Percentiles rank a stretch among this genome's conserved stretches.
Conservation (phyloP, 2,888 invertebrate species). For the Leptothorax acervorum region DNA sequence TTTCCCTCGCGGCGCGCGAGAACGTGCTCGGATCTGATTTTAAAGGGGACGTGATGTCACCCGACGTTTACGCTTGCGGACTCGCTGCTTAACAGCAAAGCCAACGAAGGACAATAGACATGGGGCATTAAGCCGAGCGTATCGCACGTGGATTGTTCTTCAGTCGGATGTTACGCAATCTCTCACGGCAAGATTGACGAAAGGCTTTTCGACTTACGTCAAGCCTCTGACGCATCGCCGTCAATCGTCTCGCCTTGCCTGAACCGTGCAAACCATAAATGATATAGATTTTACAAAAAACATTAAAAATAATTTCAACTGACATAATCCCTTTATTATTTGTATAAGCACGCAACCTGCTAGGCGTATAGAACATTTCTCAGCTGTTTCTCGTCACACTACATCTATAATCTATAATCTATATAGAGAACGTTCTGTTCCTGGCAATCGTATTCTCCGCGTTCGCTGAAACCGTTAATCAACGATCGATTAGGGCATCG, state of each 20-base stretch:
- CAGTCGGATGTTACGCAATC: slow-evolving; percentile 57
- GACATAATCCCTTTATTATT: not conserved
- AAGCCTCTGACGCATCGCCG: slow-evolving; percentile 2
- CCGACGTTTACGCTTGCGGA: slow-evolving; percentile 61
- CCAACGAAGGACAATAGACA: slow-evolving; percentile 77
- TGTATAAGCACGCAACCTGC: no score
- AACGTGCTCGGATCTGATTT: slow-evolving; percentile 48
- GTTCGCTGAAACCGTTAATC: not conserved
- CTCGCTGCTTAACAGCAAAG: slow-evolving; percentile 59
- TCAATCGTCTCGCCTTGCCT: not conserved
- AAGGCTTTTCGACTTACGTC: slow-evolving; percentile 42
- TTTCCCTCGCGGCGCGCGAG: slow-evolving; percentile 22
- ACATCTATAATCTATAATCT: no score
- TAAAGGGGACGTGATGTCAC: slow-evolving; percentile 73
- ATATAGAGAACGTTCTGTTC: no score
- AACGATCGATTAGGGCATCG: slow-evolving; percentile 1
- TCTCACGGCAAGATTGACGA: slow-evolving; percentile 25
- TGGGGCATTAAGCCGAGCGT: slow-evolving; percentile 75
- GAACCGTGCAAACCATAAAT: not conserved
- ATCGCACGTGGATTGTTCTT: slow-evolving; percentile 64
- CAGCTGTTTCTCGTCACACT: not conserved
- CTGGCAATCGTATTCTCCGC: not conserved
- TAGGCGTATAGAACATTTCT: not conserved
- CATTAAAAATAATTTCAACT: not conserved
- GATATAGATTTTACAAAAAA: not conserved